A percentile compares a stretch with the other conserved stretches of the same genome.
Evolutionary conservation across 2,888 invertebrate genomes (phyloP).

Genomic region (Zootermopsis nevadensis): DNA sequence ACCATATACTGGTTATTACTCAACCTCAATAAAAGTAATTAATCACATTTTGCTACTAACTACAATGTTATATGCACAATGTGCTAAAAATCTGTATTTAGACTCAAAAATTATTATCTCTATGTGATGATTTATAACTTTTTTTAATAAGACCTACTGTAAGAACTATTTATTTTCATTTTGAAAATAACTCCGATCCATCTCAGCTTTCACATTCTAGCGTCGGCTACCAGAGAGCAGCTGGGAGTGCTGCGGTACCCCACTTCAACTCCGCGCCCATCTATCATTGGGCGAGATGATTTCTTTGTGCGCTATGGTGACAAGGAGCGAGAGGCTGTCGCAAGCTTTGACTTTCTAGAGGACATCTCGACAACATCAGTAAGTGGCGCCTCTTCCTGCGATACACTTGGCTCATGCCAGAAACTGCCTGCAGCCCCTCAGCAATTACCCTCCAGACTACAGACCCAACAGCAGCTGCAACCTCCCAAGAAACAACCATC

Average conservation of each 20-base stretch:
- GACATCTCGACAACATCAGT: slow-evolving; percentile 67
- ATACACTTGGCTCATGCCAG: slow-evolving; percentile 45
- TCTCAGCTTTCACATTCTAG: slow-evolving; percentile 57
- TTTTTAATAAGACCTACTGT: no score
- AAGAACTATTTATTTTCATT: not conserved
- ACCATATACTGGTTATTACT: no score
- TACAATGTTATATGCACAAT: no score
- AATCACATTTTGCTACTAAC: no score
- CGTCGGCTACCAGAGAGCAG: slow-evolving; percentile 62
- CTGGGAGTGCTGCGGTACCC: slow-evolving; percentile 60
- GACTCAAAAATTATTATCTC: no score
- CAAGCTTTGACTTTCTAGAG: slow-evolving; percentile 84
- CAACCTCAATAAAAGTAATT: no score
- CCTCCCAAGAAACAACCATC: not conserved
- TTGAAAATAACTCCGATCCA: slow-evolving; percentile 19
- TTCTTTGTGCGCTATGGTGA: slow-evolving; percentile 84
- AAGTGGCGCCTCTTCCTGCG: slow-evolving; percentile 53
- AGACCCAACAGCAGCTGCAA: slow-evolving; percentile 2
- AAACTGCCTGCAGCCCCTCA: slow-evolving; percentile 1
- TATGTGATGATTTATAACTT: no score
- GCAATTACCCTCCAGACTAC: not conserved
- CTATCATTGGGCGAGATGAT: slow-evolving; percentile 80
- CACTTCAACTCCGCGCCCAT: slow-evolving; percentile 67
- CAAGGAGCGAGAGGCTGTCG: slow-evolving; percentile 80
- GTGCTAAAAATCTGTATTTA: no score